Evolutionary conservation across 2,888 invertebrate species (phyloP).

Genomic region (Hydroisotoma schaefferi): DNA sequence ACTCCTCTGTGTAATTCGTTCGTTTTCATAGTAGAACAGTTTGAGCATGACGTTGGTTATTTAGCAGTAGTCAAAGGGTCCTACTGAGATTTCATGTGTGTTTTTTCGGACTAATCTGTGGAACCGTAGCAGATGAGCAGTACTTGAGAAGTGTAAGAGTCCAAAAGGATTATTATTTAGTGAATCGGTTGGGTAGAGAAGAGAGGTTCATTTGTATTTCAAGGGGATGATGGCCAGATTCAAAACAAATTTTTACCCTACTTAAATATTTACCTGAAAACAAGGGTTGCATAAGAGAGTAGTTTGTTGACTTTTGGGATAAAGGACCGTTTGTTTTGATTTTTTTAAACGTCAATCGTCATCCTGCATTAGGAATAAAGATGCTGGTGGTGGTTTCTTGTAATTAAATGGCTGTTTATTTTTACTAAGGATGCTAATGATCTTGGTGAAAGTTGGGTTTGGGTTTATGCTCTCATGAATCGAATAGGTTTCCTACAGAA

Average conservation of each 20-base stretch:
- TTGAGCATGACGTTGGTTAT: constrained; percentile 4
- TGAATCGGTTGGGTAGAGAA: too few relatives aligned
- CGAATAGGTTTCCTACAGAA: too few relatives aligned
- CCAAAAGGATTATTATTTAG: too few relatives aligned
- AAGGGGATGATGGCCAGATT: constrained; percentile 8
- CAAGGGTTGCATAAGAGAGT: constrained; percentile 6
- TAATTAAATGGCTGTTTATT: too few relatives aligned
- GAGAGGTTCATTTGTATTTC: not conserved
- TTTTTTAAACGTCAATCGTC: too few relatives aligned
- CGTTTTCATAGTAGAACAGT: not conserved
- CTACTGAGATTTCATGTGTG: not conserved
- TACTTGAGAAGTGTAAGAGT: too few relatives aligned
- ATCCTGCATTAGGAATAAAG: too few relatives aligned
- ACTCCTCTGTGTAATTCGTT: not conserved
- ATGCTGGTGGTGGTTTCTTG: too few relatives aligned
- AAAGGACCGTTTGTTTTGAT: not conserved
- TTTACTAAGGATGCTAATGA: too few relatives aligned
- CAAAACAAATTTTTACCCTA: constrained; percentile 9
- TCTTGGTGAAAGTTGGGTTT: too few relatives aligned
- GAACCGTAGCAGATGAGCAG: constrained; percentile 14
- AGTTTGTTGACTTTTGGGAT: constrained; percentile 5
- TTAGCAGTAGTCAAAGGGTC: not conserved
- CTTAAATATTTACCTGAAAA: constrained; percentile 9
- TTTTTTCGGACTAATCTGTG: constrained; percentile 11
- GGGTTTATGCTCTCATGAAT: too few relatives aligned